Conservation (phyloP, 2,797 vertebrate species). For the Poeciliopsis infans region DNA sequence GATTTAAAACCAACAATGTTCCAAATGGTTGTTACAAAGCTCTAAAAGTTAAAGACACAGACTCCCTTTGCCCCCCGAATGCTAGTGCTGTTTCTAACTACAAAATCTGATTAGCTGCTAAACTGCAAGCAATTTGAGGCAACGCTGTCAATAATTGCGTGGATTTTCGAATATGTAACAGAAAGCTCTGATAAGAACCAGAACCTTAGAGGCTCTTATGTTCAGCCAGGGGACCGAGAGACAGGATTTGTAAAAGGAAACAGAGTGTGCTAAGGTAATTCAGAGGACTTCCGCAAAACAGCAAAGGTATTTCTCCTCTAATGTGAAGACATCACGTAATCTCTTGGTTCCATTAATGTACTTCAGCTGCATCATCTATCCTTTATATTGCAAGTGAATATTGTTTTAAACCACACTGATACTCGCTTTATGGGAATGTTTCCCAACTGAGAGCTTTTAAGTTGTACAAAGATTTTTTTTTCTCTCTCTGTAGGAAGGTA, state of each 20-base stretch:
- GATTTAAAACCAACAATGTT: slow-evolving; percentile 65
- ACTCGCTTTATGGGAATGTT: slow-evolving; percentile 37
- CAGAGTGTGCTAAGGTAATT: slow-evolving; percentile 49
- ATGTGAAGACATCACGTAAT: slow-evolving; percentile 15
- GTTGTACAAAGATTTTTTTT: neutral
- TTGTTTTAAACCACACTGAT: slow-evolving; percentile 22
- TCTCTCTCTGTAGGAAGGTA: neutral
- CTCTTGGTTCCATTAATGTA: slow-evolving; percentile 36
- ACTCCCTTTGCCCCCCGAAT: slow-evolving; percentile 27
- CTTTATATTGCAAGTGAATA: slow-evolving; percentile 27
- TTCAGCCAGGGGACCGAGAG: slow-evolving; percentile 61
- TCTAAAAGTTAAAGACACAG: slow-evolving; percentile 34
- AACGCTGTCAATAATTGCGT: slow-evolving; percentile 55
- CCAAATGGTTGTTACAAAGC: slow-evolving; percentile 43
- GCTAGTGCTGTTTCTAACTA: slow-evolving; percentile 68
- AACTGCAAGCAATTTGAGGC: slow-evolving; percentile 66
- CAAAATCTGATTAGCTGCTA: slow-evolving; percentile 67
- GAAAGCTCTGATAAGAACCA: slow-evolving; percentile 64
- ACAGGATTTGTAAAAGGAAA: slow-evolving; percentile 63
- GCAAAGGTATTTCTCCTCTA: slow-evolving; percentile 30
- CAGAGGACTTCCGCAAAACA: slow-evolving; percentile 47
- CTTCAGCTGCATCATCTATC: slow-evolving; percentile 21
- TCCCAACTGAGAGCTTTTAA: slow-evolving; percentile 16
- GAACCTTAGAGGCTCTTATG: slow-evolving; percentile 59
- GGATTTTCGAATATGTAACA: slow-evolving; percentile 51